Percentiles rank a stretch among this genome's conserved stretches.
Evolutionary conservation across 2,888 invertebrate species (phyloP).

Genomic region (Clanis bilineata): DNA sequence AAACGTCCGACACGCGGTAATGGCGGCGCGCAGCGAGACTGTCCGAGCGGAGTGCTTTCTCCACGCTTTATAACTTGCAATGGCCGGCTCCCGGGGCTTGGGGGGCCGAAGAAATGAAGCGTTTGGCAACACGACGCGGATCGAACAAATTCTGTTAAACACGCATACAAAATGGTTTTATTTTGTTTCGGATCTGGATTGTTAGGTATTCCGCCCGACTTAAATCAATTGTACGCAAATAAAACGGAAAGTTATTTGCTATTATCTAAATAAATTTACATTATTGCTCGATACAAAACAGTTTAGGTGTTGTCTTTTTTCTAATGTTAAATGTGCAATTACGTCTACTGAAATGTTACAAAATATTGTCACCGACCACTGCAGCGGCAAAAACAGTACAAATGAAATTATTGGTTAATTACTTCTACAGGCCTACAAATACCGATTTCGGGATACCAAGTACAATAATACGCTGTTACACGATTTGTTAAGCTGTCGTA

Average conservation of each 20-base stretch:
- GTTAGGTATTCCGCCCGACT: conserved; percentile 30
- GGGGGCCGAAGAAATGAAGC: conserved; percentile 70
- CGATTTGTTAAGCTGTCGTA: conserved; percentile 1
- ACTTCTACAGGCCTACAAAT: not conserved
- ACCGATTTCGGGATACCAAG: not conserved
- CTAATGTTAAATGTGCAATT: not conserved
- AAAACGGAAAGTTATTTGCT: conserved; percentile 11
- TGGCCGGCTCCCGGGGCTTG: conserved; percentile 36
- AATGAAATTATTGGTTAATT: not conserved
- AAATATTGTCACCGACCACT: not conserved
- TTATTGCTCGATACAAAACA: not conserved
- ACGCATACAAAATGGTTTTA: conserved; percentile 39
- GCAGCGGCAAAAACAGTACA: not conserved
- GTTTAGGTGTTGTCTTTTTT: not conserved
- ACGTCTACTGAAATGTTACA: not conserved
- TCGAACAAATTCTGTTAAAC: conserved; percentile 21
- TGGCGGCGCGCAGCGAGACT: conserved; percentile 50
- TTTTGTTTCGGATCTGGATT: conserved; percentile 41
- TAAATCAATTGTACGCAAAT: conserved; percentile 24
- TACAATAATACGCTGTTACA: not conserved
- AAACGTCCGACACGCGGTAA: conserved; percentile 46
- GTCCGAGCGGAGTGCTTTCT: conserved; percentile 71
- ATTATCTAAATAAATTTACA: conserved; percentile 5
- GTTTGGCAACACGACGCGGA: conserved; percentile 67
- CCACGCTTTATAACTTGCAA: conserved; percentile 73